Percentiles rank a stretch among this genome's conserved stretches.
Conservation (phyloP, 2,113 vertebrate species). For the Gavia stellata region DNA sequence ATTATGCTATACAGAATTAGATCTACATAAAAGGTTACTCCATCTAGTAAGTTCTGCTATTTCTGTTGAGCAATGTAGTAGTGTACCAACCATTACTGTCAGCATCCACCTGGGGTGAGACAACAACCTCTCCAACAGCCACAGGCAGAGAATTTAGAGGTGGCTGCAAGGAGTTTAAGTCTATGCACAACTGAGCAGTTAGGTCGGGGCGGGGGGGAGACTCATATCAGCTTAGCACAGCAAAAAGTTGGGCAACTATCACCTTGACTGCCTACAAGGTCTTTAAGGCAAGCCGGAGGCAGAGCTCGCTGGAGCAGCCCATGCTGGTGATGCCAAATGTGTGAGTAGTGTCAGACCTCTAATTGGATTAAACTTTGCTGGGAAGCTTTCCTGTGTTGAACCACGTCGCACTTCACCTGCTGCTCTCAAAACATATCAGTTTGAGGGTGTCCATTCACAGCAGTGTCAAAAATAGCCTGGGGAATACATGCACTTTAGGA, state of each 20-base stretch:
- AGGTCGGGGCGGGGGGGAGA: neutral
- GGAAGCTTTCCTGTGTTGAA: neutral
- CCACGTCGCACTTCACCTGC: neutral
- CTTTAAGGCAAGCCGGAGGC: neutral
- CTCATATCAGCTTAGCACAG: neutral
- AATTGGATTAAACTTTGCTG: neutral
- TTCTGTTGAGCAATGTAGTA: neutral
- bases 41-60: neutral
- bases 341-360: neutral
- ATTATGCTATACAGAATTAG: neutral
- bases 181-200: neutral
- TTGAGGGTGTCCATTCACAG: neutral
- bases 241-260: neutral
- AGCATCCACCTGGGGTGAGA: neutral
- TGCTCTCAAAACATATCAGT: neutral
- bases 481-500: neutral
- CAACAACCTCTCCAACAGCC: neutral
- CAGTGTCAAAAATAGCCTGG: neutral
- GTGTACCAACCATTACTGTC: neutral
- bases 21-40: neutral
- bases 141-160: neutral
- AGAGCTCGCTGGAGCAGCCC: neutral
- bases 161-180: neutral
- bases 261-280: neutral
- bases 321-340: neutral